These are phyloP conservation scores for Philhelius pedissequus DNA, from an alignment of 2,888 invertebrate species.

Conservation along the genomic window DNA sequence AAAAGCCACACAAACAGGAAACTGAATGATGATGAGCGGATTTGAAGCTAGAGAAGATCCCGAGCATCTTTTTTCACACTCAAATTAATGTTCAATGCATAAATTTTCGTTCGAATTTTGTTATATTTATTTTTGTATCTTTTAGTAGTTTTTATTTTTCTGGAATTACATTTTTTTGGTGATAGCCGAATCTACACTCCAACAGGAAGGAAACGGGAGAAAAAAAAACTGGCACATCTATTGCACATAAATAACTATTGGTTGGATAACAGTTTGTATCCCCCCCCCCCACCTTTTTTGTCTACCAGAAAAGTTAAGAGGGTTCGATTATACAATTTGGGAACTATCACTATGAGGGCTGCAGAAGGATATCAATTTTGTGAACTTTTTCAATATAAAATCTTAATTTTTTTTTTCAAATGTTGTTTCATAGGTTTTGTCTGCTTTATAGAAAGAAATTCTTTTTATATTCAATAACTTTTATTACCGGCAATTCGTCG, in stretches of 20 bases:
- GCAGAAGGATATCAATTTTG: constrained; percentile 41
- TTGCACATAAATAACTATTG: constrained; percentile 64
- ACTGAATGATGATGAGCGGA: constrained; percentile 25
- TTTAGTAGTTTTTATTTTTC: not conserved
- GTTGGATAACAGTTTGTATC: constrained; percentile 46
- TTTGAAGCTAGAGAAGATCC: not conserved
- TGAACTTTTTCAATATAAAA: constrained; percentile 51
- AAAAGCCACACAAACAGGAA: constrained; percentile 54
- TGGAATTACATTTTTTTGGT: not conserved
- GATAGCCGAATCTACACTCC: constrained; percentile 16
- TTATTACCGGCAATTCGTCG: constrained; percentile 42
- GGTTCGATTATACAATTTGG: constrained; percentile 1
- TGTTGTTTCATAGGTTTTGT: not conserved
- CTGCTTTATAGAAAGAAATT: not conserved
- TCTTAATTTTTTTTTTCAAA: not conserved
- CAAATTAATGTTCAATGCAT: constrained; percentile 69
- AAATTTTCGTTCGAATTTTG: constrained; percentile 51
- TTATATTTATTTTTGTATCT: constrained; percentile 32
- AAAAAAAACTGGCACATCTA: constrained; percentile 60
- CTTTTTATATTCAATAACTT: constrained; percentile 55
- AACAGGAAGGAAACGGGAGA: constrained; percentile 43
- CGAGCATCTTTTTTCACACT: constrained; percentile 67
- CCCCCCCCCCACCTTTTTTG: not conserved
- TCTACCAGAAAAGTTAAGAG: not conserved
- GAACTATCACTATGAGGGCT: constrained; percentile 37